These are phyloP conservation scores for Tenebrio molitor DNA, from an alignment of 1,140 invertebrate species.

Conservation along the genomic window DNA sequence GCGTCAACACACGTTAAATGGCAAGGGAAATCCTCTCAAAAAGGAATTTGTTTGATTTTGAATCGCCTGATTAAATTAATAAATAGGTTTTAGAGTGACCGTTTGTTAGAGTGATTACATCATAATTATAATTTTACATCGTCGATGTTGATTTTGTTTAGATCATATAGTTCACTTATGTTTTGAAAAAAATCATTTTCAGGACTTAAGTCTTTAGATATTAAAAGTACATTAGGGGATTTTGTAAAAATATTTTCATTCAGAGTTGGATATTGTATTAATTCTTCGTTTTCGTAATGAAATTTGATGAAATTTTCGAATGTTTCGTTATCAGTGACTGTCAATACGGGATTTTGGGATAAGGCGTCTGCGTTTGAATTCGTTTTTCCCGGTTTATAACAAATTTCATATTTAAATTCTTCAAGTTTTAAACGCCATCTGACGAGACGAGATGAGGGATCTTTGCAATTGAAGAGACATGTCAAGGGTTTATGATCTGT, in stretches of 20 bases:
- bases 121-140: too few species aligned
- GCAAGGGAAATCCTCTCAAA: too few species aligned
- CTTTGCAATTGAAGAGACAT: conserved; percentile 37
- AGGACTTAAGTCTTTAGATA: conserved; percentile 29
- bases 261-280: neutral
- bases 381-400: conserved; percentile 54
- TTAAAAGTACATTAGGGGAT: neutral
- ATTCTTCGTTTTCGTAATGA: conserved; percentile 23
- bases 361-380: conserved; percentile 61
- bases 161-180: too few species aligned
- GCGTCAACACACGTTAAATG: too few species aligned
- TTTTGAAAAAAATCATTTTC: too few species aligned
- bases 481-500: conserved; percentile 45
- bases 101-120: too few species aligned
- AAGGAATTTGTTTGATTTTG: too few species aligned
- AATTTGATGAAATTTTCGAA: conserved; percentile 4
- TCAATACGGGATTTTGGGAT: conserved; percentile 48
- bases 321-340: neutral
- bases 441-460: conserved; percentile 41
- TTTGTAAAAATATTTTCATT: conserved; percentile 4
- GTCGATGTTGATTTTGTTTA: too few species aligned
- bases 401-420: conserved; percentile 62
- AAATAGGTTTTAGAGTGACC: too few species aligned
- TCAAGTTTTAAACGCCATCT: conserved; percentile 52
- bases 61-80: too few species aligned